These are phyloP conservation scores for Notocelia uddmanniana DNA, from an alignment of 2,888 invertebrate genomes.

Conservation along the genomic window DNA sequence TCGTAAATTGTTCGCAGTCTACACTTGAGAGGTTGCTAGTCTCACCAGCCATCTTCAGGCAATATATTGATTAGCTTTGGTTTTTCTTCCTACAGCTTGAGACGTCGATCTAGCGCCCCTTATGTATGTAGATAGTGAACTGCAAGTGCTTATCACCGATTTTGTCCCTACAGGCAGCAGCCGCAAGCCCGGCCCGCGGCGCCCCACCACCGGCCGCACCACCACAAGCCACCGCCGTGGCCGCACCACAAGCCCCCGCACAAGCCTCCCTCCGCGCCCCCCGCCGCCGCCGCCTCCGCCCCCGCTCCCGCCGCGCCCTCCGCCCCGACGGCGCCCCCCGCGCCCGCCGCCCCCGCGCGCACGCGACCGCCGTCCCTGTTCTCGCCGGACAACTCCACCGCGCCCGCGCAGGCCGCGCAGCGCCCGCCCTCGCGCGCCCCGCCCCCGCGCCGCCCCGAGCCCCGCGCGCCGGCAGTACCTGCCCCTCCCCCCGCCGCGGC, in stretches of 20 bases:
- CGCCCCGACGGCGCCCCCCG: conserved; percentile 52
- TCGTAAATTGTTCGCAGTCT: too few relatives aligned
- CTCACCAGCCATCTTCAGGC: too few relatives aligned
- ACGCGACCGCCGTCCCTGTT: conserved; percentile 87
- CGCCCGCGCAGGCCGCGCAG: conserved; percentile 72
- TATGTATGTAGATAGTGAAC: neutral
- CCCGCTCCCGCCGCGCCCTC: conserved; percentile 54
- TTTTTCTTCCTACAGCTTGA: too few relatives aligned
- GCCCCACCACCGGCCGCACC: conserved; percentile 62
- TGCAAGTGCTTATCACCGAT: neutral
- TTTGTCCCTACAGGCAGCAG: conserved; percentile 51
- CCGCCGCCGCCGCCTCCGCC: conserved; percentile 52
- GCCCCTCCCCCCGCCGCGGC: conserved; percentile 50
- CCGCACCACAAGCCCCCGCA: conserved; percentile 72
- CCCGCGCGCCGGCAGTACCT: conserved; percentile 48
- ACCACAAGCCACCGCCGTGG: conserved; percentile 70
- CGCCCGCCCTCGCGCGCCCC: conserved; percentile 65
- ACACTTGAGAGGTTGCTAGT: too few relatives aligned
- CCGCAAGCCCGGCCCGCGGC: conserved; percentile 55
- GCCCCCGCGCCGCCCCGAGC: conserved; percentile 57
- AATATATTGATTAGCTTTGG: too few relatives aligned
- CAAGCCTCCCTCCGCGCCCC: conserved; percentile 70
- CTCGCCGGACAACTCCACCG: conserved; percentile 87
- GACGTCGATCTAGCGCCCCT: too few relatives aligned
- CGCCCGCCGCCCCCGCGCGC: conserved; percentile 55